Evolutionary conservation across 2,888 invertebrate species (phyloP).

Genomic region (Scaeva pyrastri): DNA sequence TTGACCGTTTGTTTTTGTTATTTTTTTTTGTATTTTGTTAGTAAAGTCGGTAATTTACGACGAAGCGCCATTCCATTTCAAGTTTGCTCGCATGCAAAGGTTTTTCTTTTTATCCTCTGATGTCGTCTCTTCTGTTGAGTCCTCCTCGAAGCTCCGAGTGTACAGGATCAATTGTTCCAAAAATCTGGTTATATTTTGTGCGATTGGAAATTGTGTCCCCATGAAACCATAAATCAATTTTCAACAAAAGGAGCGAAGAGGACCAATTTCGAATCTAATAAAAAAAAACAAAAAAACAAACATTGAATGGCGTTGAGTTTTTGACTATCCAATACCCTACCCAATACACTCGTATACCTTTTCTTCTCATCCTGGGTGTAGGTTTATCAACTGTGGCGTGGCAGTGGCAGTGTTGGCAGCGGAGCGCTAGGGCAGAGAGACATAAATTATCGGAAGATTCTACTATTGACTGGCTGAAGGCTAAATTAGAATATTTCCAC

Average conservation of each 20-base stretch:
- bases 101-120: conserved; percentile 21
- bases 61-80: conserved; percentile 52
- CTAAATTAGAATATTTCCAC: conserved; percentile 74
- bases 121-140: neutral
- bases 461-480: conserved; percentile 67
- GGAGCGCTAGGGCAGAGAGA: conserved; percentile 31
- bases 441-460: conserved; percentile 67
- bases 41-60: conserved; percentile 65
- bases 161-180: conserved; percentile 70
- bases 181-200: conserved; percentile 71
- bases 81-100: conserved; percentile 58
- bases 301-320: conserved; percentile 65
- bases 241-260: conserved; percentile 55
- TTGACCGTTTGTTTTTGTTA: conserved; percentile 2
- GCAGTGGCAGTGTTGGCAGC: neutral
- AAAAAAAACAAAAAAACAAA: conserved; percentile 35
- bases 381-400: neutral
- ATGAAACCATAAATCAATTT: conserved; percentile 74
- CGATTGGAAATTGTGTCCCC: conserved; percentile 75
- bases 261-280: conserved; percentile 59
- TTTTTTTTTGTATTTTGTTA: conserved; percentile 23
- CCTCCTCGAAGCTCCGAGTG: neutral
- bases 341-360: neutral
- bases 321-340: conserved; percentile 56
- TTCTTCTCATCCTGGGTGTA: neutral